A percentile compares a stretch with the other conserved stretches of the same genome.
Conservation (phyloP, 2,888 invertebrate species). For the Leucoptera coffeella region DNA sequence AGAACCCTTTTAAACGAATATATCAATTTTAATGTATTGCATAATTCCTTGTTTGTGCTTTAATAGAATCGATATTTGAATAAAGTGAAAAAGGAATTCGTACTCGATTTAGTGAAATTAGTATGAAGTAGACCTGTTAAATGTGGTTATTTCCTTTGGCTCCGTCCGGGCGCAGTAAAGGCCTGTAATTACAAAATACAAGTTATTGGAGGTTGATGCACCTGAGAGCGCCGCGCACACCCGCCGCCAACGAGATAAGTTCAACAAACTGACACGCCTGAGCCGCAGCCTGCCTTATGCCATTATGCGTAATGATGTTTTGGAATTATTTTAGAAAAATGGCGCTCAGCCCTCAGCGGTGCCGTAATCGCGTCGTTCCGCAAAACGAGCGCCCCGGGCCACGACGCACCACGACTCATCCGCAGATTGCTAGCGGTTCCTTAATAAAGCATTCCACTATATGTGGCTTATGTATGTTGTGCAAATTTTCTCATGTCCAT, state of each 20-base stretch:
- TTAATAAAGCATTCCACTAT: no score
- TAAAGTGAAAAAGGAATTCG: conserved; percentile 10
- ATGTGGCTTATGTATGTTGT: no score
- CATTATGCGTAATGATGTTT: conserved; percentile 31
- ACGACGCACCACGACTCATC: conserved; percentile 13
- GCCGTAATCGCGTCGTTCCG: conserved; percentile 18
- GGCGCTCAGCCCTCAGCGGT: conserved; percentile 8
- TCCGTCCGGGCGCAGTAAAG: conserved; percentile 34
- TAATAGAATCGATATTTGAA: no score
- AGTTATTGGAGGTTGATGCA: conserved; percentile 48
- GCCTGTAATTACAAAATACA: conserved; percentile 47
- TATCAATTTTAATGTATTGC: no score
- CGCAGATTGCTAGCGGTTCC: conserved; percentile 1
- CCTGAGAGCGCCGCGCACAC: conserved; percentile 13
- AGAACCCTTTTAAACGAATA: no score
- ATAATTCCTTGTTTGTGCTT: no score
- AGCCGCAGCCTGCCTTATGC: conserved; percentile 24
- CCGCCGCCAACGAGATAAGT: conserved; percentile 21
- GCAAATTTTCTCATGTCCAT: no score
- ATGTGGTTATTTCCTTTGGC: conserved; percentile 33
- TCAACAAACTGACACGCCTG: conserved; percentile 39
- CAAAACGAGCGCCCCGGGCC: conserved; percentile 14
- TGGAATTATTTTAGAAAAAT: conserved; percentile 26
- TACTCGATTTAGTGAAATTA: conserved; percentile 23
- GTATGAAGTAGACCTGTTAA: conserved; percentile 24